Percentiles rank a stretch among this genome's conserved stretches.
phyloP scores from a whole-genome alignment of 2,113 vertebrate genomes.

The Neodon shergylaensis region DNA sequence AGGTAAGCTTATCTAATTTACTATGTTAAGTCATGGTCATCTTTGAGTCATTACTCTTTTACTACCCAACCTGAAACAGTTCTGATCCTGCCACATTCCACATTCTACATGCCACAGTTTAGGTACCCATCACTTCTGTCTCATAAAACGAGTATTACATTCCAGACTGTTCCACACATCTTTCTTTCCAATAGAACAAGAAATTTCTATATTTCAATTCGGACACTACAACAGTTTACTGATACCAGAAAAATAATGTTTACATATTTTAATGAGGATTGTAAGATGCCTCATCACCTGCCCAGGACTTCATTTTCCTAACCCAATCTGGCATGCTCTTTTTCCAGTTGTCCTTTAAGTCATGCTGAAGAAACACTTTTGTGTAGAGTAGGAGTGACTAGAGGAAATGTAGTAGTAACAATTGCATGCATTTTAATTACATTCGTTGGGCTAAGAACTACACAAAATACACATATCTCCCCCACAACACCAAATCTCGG shows the following conservation, averaged over 20 bases:
- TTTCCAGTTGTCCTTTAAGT: not conserved
- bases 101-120: not conserved
- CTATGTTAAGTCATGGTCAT: not conserved
- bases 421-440: not conserved
- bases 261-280: not conserved
- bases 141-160: not conserved
- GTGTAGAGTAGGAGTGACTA: not conserved
- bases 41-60: not conserved
- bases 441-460: not conserved
- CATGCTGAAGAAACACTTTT: not conserved
- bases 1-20: not conserved
- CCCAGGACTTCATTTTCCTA: not conserved
- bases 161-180: not conserved
- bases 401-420: not conserved
- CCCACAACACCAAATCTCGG: not conserved
- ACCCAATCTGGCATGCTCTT: not conserved
- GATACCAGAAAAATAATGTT: not conserved
- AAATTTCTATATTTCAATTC: not conserved
- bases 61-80: not conserved
- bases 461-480: not conserved
- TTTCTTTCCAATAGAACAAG: not conserved
- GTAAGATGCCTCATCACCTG: not conserved
- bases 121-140: not conserved
- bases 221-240: not conserved
- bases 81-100: not conserved